A percentile compares a stretch with the other conserved stretches of the same genome.
phyloP scores from a whole-genome alignment of 2,888 invertebrate species.

The Lymantria monacha region DNA sequence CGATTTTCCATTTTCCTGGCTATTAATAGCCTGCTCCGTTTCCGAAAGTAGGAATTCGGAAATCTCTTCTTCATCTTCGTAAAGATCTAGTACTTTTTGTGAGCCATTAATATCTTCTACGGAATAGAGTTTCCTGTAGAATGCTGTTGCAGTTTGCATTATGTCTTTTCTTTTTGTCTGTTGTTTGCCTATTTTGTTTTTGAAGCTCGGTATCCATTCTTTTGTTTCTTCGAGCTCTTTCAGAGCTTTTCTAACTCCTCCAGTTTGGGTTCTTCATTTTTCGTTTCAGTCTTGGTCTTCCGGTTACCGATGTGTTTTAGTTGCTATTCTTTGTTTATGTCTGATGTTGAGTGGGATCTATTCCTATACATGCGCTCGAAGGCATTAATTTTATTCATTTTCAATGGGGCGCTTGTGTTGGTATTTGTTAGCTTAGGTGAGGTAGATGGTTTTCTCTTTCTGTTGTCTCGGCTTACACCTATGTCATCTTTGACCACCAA shows the following conservation, averaged over 20 bases:
- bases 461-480: background rate
- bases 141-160: no score
- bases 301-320: slow-evolving; percentile 6
- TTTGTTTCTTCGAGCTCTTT: background rate
- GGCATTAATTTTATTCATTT: slow-evolving; percentile 12
- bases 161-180: no score
- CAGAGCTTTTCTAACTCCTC: slow-evolving; percentile 1
- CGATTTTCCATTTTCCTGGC: background rate
- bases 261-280: no score
- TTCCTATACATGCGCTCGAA: slow-evolving; percentile 14
- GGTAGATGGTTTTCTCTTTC: slow-evolving; percentile 1
- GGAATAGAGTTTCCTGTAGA: no score
- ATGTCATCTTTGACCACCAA: slow-evolving; percentile 1
- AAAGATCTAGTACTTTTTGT: background rate
- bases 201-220: no score
- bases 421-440: slow-evolving; percentile 3
- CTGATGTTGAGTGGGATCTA: slow-evolving; percentile 8
- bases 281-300: background rate
- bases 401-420: no score
- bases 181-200: no score
- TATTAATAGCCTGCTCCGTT: slow-evolving; percentile 1
- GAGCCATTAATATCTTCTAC: no score
- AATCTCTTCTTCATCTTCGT: background rate
- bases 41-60: slow-evolving; percentile 2
- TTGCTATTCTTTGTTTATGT: slow-evolving; percentile 15